phyloP scores from a whole-genome alignment of 2,797 vertebrate species.

The Pterois miles region DNA sequence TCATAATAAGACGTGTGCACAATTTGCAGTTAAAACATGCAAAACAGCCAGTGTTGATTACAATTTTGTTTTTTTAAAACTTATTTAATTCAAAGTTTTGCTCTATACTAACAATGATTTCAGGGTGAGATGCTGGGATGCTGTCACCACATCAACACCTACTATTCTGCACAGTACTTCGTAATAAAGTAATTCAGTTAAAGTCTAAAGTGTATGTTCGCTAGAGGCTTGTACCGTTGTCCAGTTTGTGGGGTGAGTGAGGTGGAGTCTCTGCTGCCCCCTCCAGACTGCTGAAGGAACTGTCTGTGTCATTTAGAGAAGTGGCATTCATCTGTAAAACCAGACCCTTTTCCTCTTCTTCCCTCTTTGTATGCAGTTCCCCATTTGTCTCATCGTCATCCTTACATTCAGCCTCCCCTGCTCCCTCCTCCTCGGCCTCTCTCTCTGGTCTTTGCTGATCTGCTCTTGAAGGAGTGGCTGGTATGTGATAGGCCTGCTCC shows the following conservation, averaged over 20 bases:
- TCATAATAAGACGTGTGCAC: background rate
- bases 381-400: constrained; percentile 2
- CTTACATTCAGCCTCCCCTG: background rate
- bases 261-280: constrained; percentile 65
- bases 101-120: background rate
- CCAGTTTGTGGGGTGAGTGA: constrained; percentile 41
- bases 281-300: constrained; percentile 82
- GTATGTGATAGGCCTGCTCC: constrained; percentile 72
- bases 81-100: background rate
- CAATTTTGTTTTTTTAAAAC: background rate
- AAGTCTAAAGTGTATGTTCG: background rate
- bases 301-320: constrained; percentile 80
- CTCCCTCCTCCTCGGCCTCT: constrained; percentile 13
- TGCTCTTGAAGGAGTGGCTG: constrained; percentile 40
- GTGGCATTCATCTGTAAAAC: constrained; percentile 68
- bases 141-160: background rate
- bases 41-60: background rate
- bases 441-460: constrained; percentile 1
- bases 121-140: background rate
- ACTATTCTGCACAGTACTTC: background rate
- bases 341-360: constrained; percentile 50
- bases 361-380: constrained; percentile 8
- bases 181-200: background rate
- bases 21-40: background rate
- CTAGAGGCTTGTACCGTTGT: constrained; percentile 6